Percentiles rank a stretch among this genome's conserved stretches.
phyloP scores from a whole-genome alignment of 2,888 invertebrate species.

The Sabatieria punctata region DNA sequence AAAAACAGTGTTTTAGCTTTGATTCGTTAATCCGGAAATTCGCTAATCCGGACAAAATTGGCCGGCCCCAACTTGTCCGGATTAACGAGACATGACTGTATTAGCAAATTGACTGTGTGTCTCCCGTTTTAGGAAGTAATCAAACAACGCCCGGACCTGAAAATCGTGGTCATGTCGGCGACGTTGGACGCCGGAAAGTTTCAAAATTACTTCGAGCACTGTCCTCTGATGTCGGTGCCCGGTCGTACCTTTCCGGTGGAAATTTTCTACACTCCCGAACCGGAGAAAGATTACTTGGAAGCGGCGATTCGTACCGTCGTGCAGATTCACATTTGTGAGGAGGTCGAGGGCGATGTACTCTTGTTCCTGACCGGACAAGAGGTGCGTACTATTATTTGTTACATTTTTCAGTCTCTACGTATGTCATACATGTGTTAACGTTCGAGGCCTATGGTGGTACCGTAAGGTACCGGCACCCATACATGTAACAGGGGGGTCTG shows the following conservation, averaged over 20 bases:
- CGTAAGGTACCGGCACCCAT: too few species aligned
- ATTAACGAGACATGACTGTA: too few species aligned
- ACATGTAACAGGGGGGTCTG: too few species aligned
- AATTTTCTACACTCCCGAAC: slow-evolving; percentile 97
- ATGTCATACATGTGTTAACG: slow-evolving; percentile 4
- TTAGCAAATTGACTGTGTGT: too few species aligned
- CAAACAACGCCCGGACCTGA: slow-evolving; percentile 73
- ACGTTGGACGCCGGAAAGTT: slow-evolving; percentile 98
- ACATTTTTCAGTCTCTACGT: slow-evolving; percentile 1
- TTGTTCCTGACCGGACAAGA: slow-evolving; percentile 67
- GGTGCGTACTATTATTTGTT: slow-evolving; percentile 26
- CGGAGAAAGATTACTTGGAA: slow-evolving; percentile 90
- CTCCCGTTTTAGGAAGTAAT: slow-evolving; percentile 91
- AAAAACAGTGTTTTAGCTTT: too few species aligned
- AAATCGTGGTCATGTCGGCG: slow-evolving; percentile 96
- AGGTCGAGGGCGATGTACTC: slow-evolving; percentile 58
- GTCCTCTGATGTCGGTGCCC: slow-evolving; percentile 94
- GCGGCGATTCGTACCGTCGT: slow-evolving; percentile 94
- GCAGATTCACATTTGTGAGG: slow-evolving; percentile 71
- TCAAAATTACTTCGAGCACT: slow-evolving; percentile 90
- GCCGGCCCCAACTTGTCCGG: too few species aligned
- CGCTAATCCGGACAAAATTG: too few species aligned
- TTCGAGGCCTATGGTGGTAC: too few species aligned
- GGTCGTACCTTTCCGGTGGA: slow-evolving; percentile 87
- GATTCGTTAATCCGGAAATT: too few species aligned